Evolutionary conservation across 1,140 invertebrate genomes (phyloP).

Genomic region (Dendroctonus valens): DNA sequence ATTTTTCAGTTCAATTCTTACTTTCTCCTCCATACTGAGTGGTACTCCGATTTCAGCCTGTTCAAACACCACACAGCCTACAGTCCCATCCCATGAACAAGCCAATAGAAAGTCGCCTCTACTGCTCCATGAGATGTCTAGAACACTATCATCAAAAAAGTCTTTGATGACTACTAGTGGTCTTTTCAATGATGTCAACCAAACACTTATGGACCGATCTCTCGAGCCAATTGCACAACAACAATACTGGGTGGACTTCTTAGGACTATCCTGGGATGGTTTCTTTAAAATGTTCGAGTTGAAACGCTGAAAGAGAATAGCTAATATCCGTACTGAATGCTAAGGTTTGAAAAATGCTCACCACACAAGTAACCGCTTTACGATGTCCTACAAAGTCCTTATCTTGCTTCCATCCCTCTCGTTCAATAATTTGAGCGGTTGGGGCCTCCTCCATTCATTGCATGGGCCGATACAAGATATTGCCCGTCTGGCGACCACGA

Average conservation of each 20-base stretch:
- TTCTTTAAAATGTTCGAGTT: conserved; percentile 68
- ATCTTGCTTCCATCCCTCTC: conserved; percentile 87
- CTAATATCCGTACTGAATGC: neutral
- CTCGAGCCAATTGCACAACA: conserved; percentile 92
- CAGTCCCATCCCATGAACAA: conserved; percentile 92
- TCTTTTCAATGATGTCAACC: conserved; percentile 87
- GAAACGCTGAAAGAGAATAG: conserved; percentile 54
- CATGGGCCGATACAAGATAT: conserved; percentile 94
- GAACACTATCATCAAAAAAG: conserved; percentile 83
- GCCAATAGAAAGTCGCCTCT: conserved; percentile 81
- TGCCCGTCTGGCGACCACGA: conserved; percentile 98
- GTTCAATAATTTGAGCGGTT: conserved; percentile 89
- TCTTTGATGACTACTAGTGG: conserved; percentile 92
- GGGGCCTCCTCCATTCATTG: conserved; percentile 97
- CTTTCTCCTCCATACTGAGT: conserved; percentile 72
- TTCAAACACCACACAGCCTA: conserved; percentile 86
- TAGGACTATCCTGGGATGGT: conserved; percentile 63
- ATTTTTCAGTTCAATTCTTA: conserved; percentile 39
- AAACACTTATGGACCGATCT: conserved; percentile 90
- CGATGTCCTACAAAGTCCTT: conserved; percentile 97
- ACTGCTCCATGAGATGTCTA: conserved; percentile 85
- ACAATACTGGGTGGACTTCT: conserved; percentile 74
- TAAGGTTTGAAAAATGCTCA: conserved; percentile 52
- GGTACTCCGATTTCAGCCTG: conserved; percentile 83
- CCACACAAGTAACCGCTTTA: conserved; percentile 94